These are phyloP conservation scores for Denticeps clupeoides DNA, from an alignment of 2,797 vertebrate species.

Conservation along the genomic window DNA sequence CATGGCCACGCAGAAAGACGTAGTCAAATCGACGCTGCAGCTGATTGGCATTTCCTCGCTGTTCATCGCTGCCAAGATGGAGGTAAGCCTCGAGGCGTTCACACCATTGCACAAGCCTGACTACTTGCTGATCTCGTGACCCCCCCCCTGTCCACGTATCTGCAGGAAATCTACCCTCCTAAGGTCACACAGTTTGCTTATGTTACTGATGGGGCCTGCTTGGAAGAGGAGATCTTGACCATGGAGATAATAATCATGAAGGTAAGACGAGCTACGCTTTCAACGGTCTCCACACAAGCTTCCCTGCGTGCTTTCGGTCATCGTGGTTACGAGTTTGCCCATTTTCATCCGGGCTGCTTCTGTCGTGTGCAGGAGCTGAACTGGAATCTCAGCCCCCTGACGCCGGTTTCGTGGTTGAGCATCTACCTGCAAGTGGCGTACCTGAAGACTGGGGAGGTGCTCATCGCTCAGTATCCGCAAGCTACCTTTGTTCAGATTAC, in stretches of 20 bases:
- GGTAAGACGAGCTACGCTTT: constrained; percentile 45
- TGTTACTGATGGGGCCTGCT: constrained; percentile 88
- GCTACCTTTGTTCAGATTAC: constrained; percentile 79
- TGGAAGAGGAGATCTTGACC: constrained; percentile 82
- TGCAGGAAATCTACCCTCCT: constrained; percentile 92
- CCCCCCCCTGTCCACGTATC: neutral
- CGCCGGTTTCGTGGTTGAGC: constrained; percentile 87
- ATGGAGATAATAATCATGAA: constrained; percentile 96
- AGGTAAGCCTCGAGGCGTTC: constrained; percentile 51
- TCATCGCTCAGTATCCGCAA: constrained; percentile 83
- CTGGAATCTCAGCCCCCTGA: constrained; percentile 86
- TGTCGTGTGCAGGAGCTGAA: constrained; percentile 71
- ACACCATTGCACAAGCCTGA: neutral
- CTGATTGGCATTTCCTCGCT: constrained; percentile 89
- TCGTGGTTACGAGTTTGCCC: too few species aligned
- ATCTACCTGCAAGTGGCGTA: constrained; percentile 95
- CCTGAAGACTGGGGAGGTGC: constrained; percentile 65
- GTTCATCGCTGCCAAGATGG: constrained; percentile 92
- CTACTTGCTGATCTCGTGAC: neutral
- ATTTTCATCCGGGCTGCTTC: neutral
- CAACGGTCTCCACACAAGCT: too few species aligned
- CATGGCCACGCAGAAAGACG: constrained; percentile 84
- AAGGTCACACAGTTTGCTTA: constrained; percentile 94
- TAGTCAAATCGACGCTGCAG: constrained; percentile 82
- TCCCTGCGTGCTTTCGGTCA: too few species aligned